Conservation (phyloP, 2,113 vertebrate species). For the Bungarus multicinctus region DNA sequence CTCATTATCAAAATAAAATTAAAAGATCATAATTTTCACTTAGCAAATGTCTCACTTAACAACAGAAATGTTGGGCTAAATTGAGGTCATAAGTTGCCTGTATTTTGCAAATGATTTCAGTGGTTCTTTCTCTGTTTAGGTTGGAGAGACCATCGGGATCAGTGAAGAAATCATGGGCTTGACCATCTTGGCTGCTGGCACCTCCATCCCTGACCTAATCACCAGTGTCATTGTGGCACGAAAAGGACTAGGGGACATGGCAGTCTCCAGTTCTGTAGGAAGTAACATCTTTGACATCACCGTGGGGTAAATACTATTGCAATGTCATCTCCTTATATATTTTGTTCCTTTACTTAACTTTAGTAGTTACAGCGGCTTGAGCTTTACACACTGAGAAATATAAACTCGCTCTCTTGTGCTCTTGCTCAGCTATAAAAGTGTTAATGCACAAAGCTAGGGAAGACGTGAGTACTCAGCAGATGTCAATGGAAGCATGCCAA, state of each 20-base stretch:
- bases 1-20: background rate
- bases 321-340: background rate
- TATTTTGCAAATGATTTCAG: background rate
- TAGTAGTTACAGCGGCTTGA: background rate
- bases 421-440: background rate
- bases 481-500: background rate
- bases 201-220: conserved; percentile 94
- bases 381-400: background rate
- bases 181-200: conserved; percentile 94
- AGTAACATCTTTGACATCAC: conserved; percentile 98
- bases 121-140: conserved; percentile 64
- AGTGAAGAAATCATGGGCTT: conserved; percentile 96
- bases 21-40: background rate
- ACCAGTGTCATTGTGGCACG: conserved; percentile 95
- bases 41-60: background rate
- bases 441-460: background rate
- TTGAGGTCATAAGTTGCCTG: background rate
- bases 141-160: conserved; percentile 94
- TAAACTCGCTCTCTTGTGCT: background rate
- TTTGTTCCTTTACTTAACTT: background rate
- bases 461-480: background rate
- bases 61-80: background rate
- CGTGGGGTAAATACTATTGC: conserved; percentile 79
- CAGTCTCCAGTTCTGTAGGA: conserved; percentile 94
- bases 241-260: conserved; percentile 95